Percentiles rank a stretch among this genome's conserved stretches.
These are phyloP conservation scores for Drosophila greeni DNA, from an alignment of 2,888 invertebrate species.

Conservation along the genomic window DNA sequence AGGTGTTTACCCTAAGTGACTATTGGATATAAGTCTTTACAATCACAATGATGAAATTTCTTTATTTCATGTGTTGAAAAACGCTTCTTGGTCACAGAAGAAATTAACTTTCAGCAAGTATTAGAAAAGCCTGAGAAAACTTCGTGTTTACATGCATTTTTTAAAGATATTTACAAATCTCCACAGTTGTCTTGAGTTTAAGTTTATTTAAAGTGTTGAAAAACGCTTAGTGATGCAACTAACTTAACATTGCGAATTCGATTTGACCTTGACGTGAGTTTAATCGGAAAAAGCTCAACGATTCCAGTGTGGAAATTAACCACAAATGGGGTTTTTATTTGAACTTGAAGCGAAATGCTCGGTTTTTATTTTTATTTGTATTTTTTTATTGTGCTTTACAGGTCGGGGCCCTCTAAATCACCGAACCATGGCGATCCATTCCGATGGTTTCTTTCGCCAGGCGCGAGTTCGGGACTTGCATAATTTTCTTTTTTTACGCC, in stretches of 20 bases:
- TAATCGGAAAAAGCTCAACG: background rate
- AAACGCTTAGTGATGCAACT: background rate
- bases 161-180: background rate
- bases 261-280: slow-evolving; percentile 1
- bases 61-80: background rate
- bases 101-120: background rate
- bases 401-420: slow-evolving; percentile 24
- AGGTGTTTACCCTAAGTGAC: no score
- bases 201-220: background rate
- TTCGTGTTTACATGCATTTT: background rate
- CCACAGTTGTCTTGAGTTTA: no score
- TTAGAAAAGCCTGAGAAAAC: background rate
- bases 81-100: background rate
- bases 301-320: slow-evolving; percentile 28
- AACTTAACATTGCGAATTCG: background rate
- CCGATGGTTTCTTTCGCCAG: slow-evolving; percentile 45
- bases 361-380: background rate
- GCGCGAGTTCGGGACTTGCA: slow-evolving; percentile 49
- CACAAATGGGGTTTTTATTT: slow-evolving; percentile 11
- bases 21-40: background rate
- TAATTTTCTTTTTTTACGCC: slow-evolving; percentile 45
- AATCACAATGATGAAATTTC: background rate
- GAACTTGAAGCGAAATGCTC: slow-evolving; percentile 12
- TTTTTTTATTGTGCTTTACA: slow-evolving; percentile 3
- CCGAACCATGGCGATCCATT: slow-evolving; percentile 28